These are phyloP conservation scores for Ammospiza maritima DNA, from an alignment of 2,797 vertebrate species.

Conservation along the genomic window DNA sequence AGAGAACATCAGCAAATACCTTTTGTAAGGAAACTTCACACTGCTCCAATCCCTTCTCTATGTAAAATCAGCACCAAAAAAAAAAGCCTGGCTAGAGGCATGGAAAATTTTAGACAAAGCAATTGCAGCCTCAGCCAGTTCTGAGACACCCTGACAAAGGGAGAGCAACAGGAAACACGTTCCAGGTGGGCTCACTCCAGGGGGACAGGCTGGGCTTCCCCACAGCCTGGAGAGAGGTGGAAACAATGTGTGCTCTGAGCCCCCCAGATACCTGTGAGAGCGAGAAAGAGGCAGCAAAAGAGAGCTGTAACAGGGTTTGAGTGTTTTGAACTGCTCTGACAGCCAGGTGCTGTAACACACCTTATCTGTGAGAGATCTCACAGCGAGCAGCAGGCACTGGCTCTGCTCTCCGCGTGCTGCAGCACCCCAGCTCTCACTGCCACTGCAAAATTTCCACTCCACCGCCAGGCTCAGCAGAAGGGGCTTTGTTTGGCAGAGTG, in stretches of 20 bases:
- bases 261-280: rapidly evolving
- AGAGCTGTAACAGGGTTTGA: neutral
- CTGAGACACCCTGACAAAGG: rapidly evolving
- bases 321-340: neutral
- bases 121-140: neutral
- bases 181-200: rapidly evolving
- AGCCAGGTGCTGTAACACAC: neutral
- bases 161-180: rapidly evolving
- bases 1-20: neutral
- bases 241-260: rapidly evolving
- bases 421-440: neutral
- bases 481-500: neutral
- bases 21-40: neutral
- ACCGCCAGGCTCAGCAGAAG: rapidly evolving
- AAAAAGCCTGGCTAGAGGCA: neutral
- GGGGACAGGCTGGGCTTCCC: neutral
- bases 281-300: neutral
- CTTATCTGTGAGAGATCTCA: neutral
- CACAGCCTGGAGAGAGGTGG: neutral
- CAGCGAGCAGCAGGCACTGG: neutral
- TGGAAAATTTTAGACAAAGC: neutral
- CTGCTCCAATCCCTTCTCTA: neutral
- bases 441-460: neutral
- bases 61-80: neutral
- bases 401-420: neutral